Evolutionary conservation across 2,113 vertebrate species (phyloP), one percentile per base, ranked within the genome.

Genomic region (Mirounga angustirostris): DNA sequence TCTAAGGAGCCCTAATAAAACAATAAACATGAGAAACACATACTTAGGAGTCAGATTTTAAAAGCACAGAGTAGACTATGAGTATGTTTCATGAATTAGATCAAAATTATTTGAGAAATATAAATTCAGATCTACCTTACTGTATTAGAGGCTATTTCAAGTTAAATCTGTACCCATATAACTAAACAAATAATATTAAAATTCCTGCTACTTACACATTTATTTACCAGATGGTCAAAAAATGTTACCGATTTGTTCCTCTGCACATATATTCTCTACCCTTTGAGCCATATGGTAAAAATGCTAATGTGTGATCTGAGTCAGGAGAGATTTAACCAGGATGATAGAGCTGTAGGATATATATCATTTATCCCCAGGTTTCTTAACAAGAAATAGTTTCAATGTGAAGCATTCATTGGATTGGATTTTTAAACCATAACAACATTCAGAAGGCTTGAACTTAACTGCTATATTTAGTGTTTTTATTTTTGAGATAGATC

Each of bases 251-350:
- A 89, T 84, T 94, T 89, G 50, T 59, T 95, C 80, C 63, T 93
- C 83, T 87, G 40, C 90, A 94, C 94, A 96, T 95, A 94, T 11
- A 95, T 95, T 96, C 87, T 89, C 83, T 89, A 79, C 88, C 95
- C 97, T 97, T 96, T 95, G 81, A 92, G 43, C 95, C 97, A 98
- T 89, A 94, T 96, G 97, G 92, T 90, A 86, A 91, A 97, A 93
- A 95, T 81, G 94, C 95, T 97, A 91, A 95, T 91, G 95, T 78
- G 80, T 76, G 86, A 93, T 92, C 92, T 96, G 92, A 97, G 74
- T 97, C 91, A 96, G 89, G 67, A 97, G 67, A 36, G 86, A 94
- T 86, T 58, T 33, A 84, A 82, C 89, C 22, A 22, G 40, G 73
- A 83, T 59, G 67, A 83, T 22, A 74, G 95, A 95, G 46, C 69